Percentiles rank a stretch among this genome's conserved stretches.
Evolutionary conservation across 2,888 invertebrate genomes (phyloP).

Genomic region (Plagodis dolabraria): DNA sequence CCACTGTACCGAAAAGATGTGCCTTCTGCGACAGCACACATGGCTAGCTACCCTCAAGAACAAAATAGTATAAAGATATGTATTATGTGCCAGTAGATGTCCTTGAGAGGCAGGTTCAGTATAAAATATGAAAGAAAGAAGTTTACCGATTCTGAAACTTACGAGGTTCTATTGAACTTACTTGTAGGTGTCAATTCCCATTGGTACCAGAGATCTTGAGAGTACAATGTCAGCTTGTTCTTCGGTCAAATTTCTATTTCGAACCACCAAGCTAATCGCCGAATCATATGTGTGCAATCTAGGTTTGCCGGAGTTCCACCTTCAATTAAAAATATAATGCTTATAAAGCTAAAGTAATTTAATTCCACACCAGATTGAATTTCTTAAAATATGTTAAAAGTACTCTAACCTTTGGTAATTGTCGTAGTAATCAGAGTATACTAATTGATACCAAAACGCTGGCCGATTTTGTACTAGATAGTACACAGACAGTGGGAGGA

Average conservation of each 20-base stretch:
- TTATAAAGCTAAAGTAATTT: too few species aligned
- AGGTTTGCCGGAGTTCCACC: slow-evolving; percentile 44
- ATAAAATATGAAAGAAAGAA: too few species aligned
- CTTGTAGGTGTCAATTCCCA: slow-evolving; percentile 70
- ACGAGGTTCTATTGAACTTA: slow-evolving; percentile 32
- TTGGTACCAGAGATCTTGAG: slow-evolving; percentile 69
- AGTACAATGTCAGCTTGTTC: slow-evolving; percentile 79
- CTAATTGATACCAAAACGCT: slow-evolving; percentile 41
- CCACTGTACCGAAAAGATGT: too few species aligned
- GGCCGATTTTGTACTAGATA: slow-evolving; percentile 43
- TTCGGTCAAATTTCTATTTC: slow-evolving; percentile 65
- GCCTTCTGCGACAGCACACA: too few species aligned
- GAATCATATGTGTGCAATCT: slow-evolving; percentile 53
- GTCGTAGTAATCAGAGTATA: slow-evolving; percentile 58
- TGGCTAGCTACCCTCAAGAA: too few species aligned
- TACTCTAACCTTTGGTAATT: slow-evolving; percentile 52
- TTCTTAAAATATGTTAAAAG: not conserved
- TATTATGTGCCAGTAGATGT: too few species aligned
- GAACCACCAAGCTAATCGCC: slow-evolving; percentile 69
- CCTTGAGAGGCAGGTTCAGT: too few species aligned
- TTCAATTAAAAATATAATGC: slow-evolving; percentile 28
- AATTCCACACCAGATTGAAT: too few species aligned
- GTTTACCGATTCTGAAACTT: too few species aligned
- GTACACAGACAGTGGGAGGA: slow-evolving; percentile 44
- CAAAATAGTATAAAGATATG: too few species aligned